These are phyloP conservation scores for Triops cancriformis DNA, from an alignment of 1,140 invertebrate genomes.

Conservation along the genomic window DNA sequence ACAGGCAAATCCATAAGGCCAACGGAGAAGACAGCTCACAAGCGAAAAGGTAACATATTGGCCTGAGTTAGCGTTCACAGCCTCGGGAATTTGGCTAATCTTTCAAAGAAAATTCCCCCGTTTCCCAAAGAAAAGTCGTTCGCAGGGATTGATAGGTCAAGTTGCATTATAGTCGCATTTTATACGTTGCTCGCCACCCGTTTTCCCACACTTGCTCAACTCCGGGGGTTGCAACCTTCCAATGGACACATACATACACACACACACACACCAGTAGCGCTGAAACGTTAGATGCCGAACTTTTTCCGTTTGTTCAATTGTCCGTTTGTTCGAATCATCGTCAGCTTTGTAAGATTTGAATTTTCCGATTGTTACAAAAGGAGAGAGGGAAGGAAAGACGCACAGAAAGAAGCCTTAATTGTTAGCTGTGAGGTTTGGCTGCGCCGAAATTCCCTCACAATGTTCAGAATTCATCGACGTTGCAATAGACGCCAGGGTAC, in stretches of 20 bases:
- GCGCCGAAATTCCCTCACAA: neutral
- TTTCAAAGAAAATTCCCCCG: neutral
- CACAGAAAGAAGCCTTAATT: neutral
- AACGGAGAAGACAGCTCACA: neutral
- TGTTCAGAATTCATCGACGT: neutral
- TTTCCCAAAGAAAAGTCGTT: neutral
- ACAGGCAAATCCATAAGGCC: neutral
- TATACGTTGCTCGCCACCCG: neutral
- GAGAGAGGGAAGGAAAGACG: neutral
- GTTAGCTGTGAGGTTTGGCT: neutral
- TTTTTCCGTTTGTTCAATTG: neutral
- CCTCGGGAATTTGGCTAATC: neutral
- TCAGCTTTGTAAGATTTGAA: neutral
- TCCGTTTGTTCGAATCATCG: neutral
- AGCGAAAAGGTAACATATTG: neutral
- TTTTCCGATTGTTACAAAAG: neutral
- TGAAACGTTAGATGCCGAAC: neutral
- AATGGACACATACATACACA: too few species aligned
- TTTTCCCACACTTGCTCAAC: neutral
- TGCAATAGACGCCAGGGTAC: neutral
- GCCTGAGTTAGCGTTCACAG: neutral
- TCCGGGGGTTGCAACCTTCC: too few species aligned
- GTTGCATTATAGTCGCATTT: neutral
- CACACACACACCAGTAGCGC: neutral
- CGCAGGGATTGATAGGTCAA: slow-evolving; percentile 11